These are phyloP conservation scores for Aspidiotus rigidus DNA, from an alignment of 2,888 invertebrate species.

Conservation along the genomic window DNA sequence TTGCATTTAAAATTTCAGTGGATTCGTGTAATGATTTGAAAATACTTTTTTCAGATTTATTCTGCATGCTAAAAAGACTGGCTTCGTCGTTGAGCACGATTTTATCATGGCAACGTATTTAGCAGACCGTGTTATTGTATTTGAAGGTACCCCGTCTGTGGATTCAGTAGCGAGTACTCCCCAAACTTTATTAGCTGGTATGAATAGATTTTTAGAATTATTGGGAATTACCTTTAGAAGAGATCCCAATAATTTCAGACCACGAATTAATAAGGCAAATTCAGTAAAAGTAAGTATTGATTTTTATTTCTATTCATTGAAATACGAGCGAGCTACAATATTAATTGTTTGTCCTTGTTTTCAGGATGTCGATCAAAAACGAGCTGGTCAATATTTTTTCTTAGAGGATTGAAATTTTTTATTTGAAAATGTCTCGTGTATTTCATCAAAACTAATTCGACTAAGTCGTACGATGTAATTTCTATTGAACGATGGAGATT, in stretches of 20 bases:
- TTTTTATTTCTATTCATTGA: not conserved
- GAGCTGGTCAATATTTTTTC: conserved; percentile 97
- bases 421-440: no score
- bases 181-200: conserved; percentile 86
- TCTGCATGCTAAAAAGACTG: conserved; percentile 97
- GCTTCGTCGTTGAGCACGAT: conserved; percentile 99
- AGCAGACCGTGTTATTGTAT: conserved; percentile 96
- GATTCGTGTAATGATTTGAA: no score
- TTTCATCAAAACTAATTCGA: no score
- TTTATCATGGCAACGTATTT: conserved; percentile 99
- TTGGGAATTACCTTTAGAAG: conserved; percentile 95
- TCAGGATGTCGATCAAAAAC: conserved; percentile 93
- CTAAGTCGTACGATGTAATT: no score
- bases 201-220: conserved; percentile 93
- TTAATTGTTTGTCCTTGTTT: conserved; percentile 38
- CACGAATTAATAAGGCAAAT: conserved; percentile 91
- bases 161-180: conserved; percentile 83
- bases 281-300: conserved; percentile 71
- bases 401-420: conserved; percentile 65
- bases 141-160: conserved; percentile 89
- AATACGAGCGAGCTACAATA: not conserved
- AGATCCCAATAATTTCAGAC: conserved; percentile 97
- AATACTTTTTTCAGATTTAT: conserved; percentile 62
- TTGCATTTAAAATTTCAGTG: no score
- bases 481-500: no score